phyloP scores from a whole-genome alignment of 2,888 invertebrate species.

The Pomacea canaliculata region DNA sequence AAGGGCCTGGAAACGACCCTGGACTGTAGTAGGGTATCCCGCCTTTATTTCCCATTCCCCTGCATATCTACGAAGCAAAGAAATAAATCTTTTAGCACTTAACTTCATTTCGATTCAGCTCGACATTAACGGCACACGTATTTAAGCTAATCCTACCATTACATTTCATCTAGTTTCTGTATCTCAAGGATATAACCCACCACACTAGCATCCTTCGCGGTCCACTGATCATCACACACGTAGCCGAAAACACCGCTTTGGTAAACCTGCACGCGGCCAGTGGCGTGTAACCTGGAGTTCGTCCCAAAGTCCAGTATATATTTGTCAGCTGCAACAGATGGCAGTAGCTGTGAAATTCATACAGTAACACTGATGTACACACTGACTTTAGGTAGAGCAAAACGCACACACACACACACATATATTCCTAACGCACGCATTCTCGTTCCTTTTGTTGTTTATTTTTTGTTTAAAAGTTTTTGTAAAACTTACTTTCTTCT shows the following conservation, averaged over 20 bases:
- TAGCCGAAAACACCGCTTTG: slow-evolving; percentile 40
- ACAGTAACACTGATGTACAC: too few species aligned
- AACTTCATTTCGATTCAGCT: neutral
- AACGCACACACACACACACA: too few species aligned
- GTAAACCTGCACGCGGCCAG: slow-evolving; percentile 20
- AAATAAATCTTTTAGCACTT: neutral
- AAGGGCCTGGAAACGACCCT: slow-evolving; percentile 32
- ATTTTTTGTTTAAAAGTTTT: too few species aligned
- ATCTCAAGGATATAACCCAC: slow-evolving; percentile 31
- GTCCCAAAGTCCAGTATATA: slow-evolving; percentile 18
- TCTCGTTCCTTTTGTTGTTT: too few species aligned
- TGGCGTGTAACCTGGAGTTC: neutral
- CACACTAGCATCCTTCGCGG: slow-evolving; percentile 45
- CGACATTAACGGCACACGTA: neutral
- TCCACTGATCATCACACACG: slow-evolving; percentile 51
- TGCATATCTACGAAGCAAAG: slow-evolving; percentile 27
- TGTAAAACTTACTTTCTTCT: neutral
- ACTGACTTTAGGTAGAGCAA: too few species aligned
- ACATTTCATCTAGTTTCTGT: neutral
- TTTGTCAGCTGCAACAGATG: neutral
- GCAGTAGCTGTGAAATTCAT: too few species aligned
- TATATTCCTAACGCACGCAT: too few species aligned
- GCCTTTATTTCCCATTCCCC: slow-evolving; percentile 71
- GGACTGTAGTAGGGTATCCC: slow-evolving; percentile 39
- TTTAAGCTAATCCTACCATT: neutral